Evolutionary conservation across 2,113 vertebrate species (phyloP), one percentile per base, ranked within the genome.

Genomic region (Nerophis ophidion): DNA sequence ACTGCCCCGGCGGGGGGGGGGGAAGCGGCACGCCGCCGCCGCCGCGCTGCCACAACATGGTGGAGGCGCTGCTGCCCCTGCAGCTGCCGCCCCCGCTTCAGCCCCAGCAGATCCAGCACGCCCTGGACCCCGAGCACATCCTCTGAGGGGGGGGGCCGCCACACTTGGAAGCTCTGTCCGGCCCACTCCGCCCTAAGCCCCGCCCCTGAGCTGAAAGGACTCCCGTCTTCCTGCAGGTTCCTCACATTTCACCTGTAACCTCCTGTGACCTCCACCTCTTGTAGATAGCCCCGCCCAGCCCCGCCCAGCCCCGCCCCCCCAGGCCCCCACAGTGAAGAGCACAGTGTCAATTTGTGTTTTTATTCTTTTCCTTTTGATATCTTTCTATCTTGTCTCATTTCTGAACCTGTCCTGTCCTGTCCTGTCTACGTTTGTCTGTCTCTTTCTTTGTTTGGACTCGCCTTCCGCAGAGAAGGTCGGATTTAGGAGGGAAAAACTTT

Each of bases 31-130:
- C 86, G 17, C 89, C 57, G 4, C 57, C 57, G 4, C 57, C 92
- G 0, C 92, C 92, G 45, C 92, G 90, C 19, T 90, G 91, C 77
- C 95, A 91, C 72, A 77, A 91, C 73, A 91, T 98, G 92, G 93
- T 94, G 80, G 93, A 97, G 57, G 91, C 94, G 5, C 91, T 98
- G 88, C 90, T 99, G 45, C 95, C 96, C 40, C 90, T 98, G 60
- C 95, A 97, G 86, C 89, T 99, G 71, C 96, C 96, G 0, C 96
- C 96, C 0, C 96, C 96, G 0, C 88, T 98, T 67, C 96, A 98
- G 79, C 95, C 96, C 5, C 96, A 98, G 80, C 92, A 96, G 81
- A 94, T 98, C 57, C 96, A 96, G 71, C 93, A 95, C 59, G 84
- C 93, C 11, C 77, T 98, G 85, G 93, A 90, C 80, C 86, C 93